Base-by-base conservation (phyloP, 2,888 invertebrate species). In the Sialis lutaria region DNA sequence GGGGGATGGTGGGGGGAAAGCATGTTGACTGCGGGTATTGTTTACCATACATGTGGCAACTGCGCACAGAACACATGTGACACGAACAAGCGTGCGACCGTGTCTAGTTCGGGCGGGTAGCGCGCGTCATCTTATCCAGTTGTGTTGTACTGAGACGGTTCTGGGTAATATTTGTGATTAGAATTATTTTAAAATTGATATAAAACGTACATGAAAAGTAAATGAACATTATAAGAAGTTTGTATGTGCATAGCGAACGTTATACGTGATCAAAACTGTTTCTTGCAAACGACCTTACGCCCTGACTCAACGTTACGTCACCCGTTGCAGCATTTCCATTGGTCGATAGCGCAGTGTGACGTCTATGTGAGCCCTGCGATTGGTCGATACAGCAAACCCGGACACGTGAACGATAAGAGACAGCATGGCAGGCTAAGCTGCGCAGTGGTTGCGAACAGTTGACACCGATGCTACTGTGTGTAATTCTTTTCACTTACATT, bases 301-400 rank as follows among this genome's bases (percentile, higher is more conserved):
- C 50, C 50, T 49, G 52, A 56, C 54, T 55, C 56, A 47, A 55
- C 58, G 62, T 64, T 65, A 64, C 66, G 65, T 67, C 66, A 65
- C 65, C 64, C 64, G 65, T 65, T 60, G 61, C 54, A 53, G 60
- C 22, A 22, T 22, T 60, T 55, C 64, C 59, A 67, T 67, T 67
- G 67, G 67, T 67, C 65, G 66, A 67, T 67, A 66, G 55, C 64
- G 62, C 62, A 57, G 53, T 53, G 60, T 64, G 64, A 65, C 64
- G 64, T 67, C 65, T 64, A 56, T 55, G 53, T 52, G 52, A 51
- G 53, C 53, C 50, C 51, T 53, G 54, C 51, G 50, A 67, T 67
- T 67, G 67, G 67, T 53, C 53, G 55, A 55, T 49, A 54, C 52
- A 55, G 56, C 57, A 60, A 53, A 56, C 63, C 62, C 61, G 59